Conservation (phyloP, 1,140 invertebrate species). For the Heliothis virescens region DNA sequence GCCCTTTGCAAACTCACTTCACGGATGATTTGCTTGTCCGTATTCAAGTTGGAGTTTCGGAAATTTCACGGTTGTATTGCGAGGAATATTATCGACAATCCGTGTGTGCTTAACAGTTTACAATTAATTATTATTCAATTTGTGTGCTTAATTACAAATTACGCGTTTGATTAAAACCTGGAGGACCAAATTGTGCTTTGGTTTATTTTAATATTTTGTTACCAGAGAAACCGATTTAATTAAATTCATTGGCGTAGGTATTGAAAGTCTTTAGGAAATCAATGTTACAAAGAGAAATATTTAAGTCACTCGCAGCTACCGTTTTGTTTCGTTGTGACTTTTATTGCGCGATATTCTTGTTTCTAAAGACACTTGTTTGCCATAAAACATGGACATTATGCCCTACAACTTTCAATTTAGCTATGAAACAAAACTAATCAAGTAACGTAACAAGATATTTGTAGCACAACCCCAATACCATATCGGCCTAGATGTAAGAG, state of each 20-base stretch:
- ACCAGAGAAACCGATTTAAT: neutral
- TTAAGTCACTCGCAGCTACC: neutral
- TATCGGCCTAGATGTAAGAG: conserved; percentile 37
- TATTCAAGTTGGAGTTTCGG: conserved; percentile 39
- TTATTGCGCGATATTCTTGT: neutral
- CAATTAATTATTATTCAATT: conserved; percentile 20
- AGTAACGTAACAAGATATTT: conserved; percentile 47
- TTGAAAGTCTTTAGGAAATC: neutral
- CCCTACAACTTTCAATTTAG: conserved; percentile 37
- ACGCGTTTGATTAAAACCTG: neutral
- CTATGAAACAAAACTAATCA: conserved; percentile 55
- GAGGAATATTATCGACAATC: conserved; percentile 25
- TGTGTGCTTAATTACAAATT: conserved; percentile 20
- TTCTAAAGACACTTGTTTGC: neutral
- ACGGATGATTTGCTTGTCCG: conserved; percentile 57
- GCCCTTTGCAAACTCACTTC: conserved; percentile 57
- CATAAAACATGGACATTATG: conserved; percentile 35
- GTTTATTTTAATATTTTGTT: neutral
- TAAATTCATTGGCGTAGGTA: neutral
- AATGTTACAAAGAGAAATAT: neutral
- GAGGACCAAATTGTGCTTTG: neutral
- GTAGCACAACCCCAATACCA: conserved; percentile 43
- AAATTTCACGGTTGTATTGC: conserved; percentile 44
- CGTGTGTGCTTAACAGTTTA: conserved; percentile 11
- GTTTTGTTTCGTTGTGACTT: neutral